These are phyloP conservation scores for Girardinichthys multiradiatus DNA, from an alignment of 2,113 vertebrate species.

Conservation along the genomic window DNA sequence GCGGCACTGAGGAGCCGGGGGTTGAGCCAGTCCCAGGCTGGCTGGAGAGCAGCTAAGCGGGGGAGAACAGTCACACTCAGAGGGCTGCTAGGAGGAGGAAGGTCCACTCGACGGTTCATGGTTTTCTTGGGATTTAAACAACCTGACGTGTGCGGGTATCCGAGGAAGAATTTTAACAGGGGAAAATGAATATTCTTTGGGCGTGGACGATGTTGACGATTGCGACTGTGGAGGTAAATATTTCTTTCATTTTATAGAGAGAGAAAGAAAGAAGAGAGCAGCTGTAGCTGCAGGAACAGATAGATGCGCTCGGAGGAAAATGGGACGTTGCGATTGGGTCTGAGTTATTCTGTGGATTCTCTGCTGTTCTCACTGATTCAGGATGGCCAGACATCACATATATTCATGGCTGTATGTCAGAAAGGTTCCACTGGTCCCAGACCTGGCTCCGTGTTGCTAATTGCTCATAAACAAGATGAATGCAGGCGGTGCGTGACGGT, in stretches of 20 bases:
- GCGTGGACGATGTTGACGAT: constrained; percentile 55
- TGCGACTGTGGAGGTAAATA: constrained; percentile 62
- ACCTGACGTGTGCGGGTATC: neutral
- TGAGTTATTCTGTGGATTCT: too few species aligned
- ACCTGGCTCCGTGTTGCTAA: neutral
- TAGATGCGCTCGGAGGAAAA: neutral
- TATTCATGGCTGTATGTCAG: neutral
- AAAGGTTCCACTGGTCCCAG: constrained; percentile 6
- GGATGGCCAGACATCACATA: neutral
- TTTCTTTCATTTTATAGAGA: neutral
- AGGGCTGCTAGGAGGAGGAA: constrained; percentile 34
- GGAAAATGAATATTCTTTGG: constrained; percentile 40
- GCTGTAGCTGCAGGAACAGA: neutral
- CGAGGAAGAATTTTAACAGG: constrained; percentile 22
- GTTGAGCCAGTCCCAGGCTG: constrained; percentile 14
- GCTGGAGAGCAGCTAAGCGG: constrained; percentile 23
- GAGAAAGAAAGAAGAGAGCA: neutral
- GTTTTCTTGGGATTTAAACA: constrained; percentile 29
- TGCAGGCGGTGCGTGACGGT: neutral
- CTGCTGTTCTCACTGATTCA: neutral
- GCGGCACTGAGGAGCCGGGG: constrained; percentile 29
- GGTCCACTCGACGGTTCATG: too few species aligned
- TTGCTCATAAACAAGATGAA: neutral
- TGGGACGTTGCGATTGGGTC: too few species aligned
- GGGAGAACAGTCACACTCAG: constrained; percentile 23